These are phyloP conservation scores for Prionailurus viverrinus DNA, from an alignment of 2,113 vertebrate species.

Conservation along the genomic window DNA sequence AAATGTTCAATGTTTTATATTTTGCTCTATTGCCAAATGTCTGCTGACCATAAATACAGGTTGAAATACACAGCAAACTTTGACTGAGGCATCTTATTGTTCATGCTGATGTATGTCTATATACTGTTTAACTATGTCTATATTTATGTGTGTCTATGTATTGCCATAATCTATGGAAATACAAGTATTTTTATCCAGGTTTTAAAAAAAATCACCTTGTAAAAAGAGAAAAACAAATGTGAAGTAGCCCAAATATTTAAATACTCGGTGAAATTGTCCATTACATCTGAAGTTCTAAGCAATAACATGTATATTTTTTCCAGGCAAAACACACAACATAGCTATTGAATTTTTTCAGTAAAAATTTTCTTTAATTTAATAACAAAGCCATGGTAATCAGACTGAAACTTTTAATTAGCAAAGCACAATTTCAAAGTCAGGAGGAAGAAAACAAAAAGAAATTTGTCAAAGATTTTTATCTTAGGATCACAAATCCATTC, in stretches of 20 bases:
- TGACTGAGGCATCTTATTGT: not conserved
- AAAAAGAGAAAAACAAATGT: not conserved
- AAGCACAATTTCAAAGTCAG: slow-evolving; percentile 56
- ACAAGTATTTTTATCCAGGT: not conserved
- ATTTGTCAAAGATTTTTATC: slow-evolving; percentile 78
- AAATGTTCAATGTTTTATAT: not conserved
- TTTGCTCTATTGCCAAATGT: not conserved
- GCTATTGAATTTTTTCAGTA: slow-evolving; percentile 23
- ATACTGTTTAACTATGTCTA: not conserved
- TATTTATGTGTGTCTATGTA: not conserved
- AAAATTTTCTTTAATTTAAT: slow-evolving; percentile 73
- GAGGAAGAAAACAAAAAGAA: not conserved
- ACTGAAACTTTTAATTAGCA: slow-evolving; percentile 73
- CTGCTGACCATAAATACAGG: not conserved
- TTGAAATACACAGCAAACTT: not conserved
- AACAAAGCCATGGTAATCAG: slow-evolving; percentile 63
- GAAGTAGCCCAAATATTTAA: not conserved
- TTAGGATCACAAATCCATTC: slow-evolving; percentile 59
- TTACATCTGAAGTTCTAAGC: not conserved
- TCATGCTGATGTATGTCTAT: not conserved
- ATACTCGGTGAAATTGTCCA: not conserved
- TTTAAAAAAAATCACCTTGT: not conserved
- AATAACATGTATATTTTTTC: not conserved
- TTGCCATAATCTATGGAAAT: not conserved
- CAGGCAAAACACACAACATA: not conserved